These are phyloP conservation scores for Myripristis murdjan DNA, from an alignment of 2,797 vertebrate genomes.

Conservation along the genomic window DNA sequence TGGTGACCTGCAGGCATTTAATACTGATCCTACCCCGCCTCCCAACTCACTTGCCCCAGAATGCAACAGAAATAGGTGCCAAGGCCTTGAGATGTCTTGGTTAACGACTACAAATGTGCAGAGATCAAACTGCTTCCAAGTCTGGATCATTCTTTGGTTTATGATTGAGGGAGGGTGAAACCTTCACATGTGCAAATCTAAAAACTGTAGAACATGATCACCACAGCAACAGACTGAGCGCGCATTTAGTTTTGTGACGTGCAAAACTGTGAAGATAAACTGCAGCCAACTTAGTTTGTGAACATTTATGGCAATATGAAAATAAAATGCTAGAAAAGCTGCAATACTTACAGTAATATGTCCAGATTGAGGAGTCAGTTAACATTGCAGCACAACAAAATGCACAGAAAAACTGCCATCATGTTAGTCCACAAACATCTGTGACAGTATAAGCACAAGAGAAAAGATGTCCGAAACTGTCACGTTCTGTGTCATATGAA, in stretches of 20 bases:
- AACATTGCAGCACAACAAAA: no score
- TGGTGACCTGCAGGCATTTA: constrained; percentile 70
- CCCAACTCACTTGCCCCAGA: constrained; percentile 60
- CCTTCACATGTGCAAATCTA: constrained; percentile 9
- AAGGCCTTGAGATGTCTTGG: constrained; percentile 25
- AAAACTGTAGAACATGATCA: not conserved
- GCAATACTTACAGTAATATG: no score
- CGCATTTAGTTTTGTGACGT: not conserved
- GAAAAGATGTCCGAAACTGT: no score
- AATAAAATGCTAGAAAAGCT: no score
- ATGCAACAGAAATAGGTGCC: constrained; percentile 37
- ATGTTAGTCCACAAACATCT: no score
- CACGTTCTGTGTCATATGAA: no score
- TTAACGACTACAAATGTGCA: constrained; percentile 12
- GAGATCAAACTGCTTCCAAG: constrained; percentile 42
- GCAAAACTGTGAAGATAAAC: not conserved
- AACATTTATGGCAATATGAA: not conserved
- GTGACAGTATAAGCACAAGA: no score
- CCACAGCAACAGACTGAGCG: not conserved
- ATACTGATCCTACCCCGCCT: constrained; percentile 30
- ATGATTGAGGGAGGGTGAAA: not conserved
- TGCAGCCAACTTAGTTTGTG: not conserved
- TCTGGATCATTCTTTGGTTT: constrained; percentile 9
- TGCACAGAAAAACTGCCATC: no score
- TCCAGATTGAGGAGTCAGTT: no score